Conservation (phyloP, 1,140 invertebrate genomes). For the Zelostemma sp. region DNA sequence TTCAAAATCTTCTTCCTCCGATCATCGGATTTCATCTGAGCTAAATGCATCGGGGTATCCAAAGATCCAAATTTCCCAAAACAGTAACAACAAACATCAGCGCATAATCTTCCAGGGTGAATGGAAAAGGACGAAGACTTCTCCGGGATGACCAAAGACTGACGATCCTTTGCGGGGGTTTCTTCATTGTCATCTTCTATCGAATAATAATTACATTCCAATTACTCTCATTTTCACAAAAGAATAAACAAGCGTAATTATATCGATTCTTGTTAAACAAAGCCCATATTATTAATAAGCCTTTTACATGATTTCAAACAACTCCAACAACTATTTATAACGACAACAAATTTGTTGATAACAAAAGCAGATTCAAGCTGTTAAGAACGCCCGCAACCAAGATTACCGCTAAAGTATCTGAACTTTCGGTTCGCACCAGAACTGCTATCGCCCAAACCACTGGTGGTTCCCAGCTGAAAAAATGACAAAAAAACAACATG, state of each 20-base stretch:
- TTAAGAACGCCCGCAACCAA: constrained; percentile 66
- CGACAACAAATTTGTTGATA: no score
- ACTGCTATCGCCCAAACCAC: constrained; percentile 69
- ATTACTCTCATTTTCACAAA: no score
- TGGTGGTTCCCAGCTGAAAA: constrained; percentile 66
- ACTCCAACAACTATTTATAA: no score
- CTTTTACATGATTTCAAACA: no score
- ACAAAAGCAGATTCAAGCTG: no score
- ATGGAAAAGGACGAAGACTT: constrained; percentile 89
- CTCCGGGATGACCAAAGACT: constrained; percentile 84
- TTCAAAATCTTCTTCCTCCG: constrained; percentile 82
- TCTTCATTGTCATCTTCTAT: constrained; percentile 72
- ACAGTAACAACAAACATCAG: constrained; percentile 87
- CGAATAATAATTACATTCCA: no score
- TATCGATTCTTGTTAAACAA: no score
- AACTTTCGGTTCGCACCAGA: constrained; percentile 72
- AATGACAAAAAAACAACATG: constrained; percentile 38
- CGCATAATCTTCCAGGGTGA: constrained; percentile 82
- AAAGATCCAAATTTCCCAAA: constrained; percentile 87
- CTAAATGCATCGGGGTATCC: constrained; percentile 87
- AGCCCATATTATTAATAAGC: no score
- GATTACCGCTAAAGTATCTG: constrained; percentile 71
- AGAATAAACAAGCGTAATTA: not conserved
- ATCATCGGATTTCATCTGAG: constrained; percentile 84
- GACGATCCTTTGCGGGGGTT: constrained; percentile 65